phyloP scores from a whole-genome alignment of 1,140 invertebrate genomes.

The Tetranychus urticae region DNA sequence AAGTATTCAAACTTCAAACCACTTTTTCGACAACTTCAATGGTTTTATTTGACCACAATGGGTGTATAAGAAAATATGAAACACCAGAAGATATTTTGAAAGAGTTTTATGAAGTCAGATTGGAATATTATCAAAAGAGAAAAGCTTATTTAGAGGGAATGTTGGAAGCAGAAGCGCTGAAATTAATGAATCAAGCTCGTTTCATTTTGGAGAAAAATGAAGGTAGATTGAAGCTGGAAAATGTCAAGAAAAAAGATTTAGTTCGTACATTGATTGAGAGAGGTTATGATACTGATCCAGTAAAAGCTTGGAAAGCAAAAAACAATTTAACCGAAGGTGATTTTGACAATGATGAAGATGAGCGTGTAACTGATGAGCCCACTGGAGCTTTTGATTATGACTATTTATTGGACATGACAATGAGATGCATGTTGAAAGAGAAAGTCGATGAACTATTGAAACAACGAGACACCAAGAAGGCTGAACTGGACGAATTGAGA shows the following conservation, averaged over 20 bases:
- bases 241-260: slow-evolving; percentile 66
- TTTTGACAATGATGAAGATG: slow-evolving; percentile 19
- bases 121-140: slow-evolving; percentile 58
- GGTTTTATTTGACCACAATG: slow-evolving; percentile 74
- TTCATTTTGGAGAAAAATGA: slow-evolving; percentile 97
- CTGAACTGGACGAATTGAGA: slow-evolving; percentile 21
- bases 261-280: slow-evolving; percentile 60
- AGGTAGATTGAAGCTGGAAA: slow-evolving; percentile 69
- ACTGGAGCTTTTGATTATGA: slow-evolving; percentile 34
- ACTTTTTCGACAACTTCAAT: slow-evolving; percentile 54
- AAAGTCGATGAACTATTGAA: slow-evolving; percentile 50
- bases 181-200: slow-evolving; percentile 69
- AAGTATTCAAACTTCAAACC: slow-evolving; percentile 75
- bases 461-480: slow-evolving; percentile 26
- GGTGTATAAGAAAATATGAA: slow-evolving; percentile 57
- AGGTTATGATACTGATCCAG: slow-evolving; percentile 82
- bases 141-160: slow-evolving; percentile 78
- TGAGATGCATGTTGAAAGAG: slow-evolving; percentile 82
- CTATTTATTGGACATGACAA: slow-evolving; percentile 76
- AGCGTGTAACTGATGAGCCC: slow-evolving; percentile 12
- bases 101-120: slow-evolving; percentile 59
- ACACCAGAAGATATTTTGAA: slow-evolving; percentile 51
- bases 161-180: slow-evolving; percentile 66
- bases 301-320: slow-evolving; percentile 65
- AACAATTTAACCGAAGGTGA: slow-evolving; percentile 16